Percentiles rank a stretch among this genome's conserved stretches.
phyloP scores from a whole-genome alignment of 2,113 vertebrate genomes.

The Noturus placidus region DNA sequence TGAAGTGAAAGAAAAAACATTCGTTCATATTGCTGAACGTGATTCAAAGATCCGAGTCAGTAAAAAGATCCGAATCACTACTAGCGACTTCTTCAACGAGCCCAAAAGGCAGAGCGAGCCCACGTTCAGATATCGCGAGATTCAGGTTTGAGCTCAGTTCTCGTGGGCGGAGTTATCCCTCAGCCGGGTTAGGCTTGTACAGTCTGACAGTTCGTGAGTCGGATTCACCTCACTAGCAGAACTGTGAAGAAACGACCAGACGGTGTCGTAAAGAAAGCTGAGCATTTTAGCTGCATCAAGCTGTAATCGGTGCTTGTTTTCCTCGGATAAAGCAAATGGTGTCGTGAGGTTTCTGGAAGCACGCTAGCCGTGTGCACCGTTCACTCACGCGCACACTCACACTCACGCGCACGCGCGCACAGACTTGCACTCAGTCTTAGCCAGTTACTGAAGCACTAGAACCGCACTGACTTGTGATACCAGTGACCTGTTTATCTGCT shows the following conservation, averaged over 20 bases:
- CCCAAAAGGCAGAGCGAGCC: neutral
- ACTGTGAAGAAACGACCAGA: neutral
- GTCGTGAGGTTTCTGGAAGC: neutral
- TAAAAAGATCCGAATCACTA: too few species aligned
- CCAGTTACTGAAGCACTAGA: slow-evolving; percentile 30
- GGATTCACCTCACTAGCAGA: neutral
- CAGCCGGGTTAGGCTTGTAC: slow-evolving; percentile 41
- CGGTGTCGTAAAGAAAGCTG: slow-evolving; percentile 24
- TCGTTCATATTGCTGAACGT: too few species aligned
- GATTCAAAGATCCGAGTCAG: too few species aligned
- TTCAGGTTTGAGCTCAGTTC: slow-evolving; percentile 14
- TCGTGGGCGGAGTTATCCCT: slow-evolving; percentile 53
- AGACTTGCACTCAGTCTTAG: slow-evolving; percentile 22
- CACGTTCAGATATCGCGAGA: slow-evolving; percentile 51
- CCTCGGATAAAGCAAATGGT: neutral
- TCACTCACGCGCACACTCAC: neutral
- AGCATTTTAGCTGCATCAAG: neutral
- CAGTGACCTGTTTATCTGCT: slow-evolving; percentile 3
- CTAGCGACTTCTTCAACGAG: neutral
- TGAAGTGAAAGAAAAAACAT: too few species aligned
- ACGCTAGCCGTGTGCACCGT: slow-evolving; percentile 14
- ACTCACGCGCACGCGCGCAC: neutral
- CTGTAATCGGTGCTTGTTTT: neutral
- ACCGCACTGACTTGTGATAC: slow-evolving; percentile 41
- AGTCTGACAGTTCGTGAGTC: slow-evolving; percentile 11